Base-by-base conservation (phyloP, 2,797 vertebrate species). In the Ataeniobius toweri region DNA sequence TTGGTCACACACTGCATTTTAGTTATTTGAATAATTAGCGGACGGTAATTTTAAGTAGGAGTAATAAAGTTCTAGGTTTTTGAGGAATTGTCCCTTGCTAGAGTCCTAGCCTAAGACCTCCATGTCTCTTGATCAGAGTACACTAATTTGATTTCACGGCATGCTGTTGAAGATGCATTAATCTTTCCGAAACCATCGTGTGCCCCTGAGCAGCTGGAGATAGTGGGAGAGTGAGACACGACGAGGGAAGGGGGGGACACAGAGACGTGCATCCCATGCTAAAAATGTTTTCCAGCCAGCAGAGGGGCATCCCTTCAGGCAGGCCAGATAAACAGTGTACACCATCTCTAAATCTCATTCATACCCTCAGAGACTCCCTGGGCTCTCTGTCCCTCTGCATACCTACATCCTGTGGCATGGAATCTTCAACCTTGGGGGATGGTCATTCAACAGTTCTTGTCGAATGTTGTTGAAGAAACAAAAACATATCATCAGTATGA, bases 71-170 rank as follows among this genome's bases (percentile, higher is more conserved):
- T 84, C 83, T 73, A 78, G 80, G 83, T 92, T 87, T 91, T 69
- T 83, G 85, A 89, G 85, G 90, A 86, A 90, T 83, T 79, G 86
- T 91, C 91, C 87, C 86, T 41, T 24, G 82, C 79, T 53, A 79
- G 80, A 63, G 90, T 82, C 83, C 81, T 71, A 90, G 92, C 88
- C 88, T 87, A 78, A 90, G 91, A 89, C 85, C 88, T 92, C 87
- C 80, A 76, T 77, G 81, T 90, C 87, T 92, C 83, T 86, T 92
- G 92, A 94, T 94, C 91, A 92, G 91, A 92, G 92, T 94, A 94
- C 94, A 95, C 93, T 96, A 93, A 96, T 96, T 95, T 94, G 93
- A 95, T 96, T 95, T 96, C 94, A 94, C 83, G 93, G 92, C 93
- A 87, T 91, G 93, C 90, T 74, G 89, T 93, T 94, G 92, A 94